Conservation (phyloP, 1,140 invertebrate genomes). For the Aphelenchoides fujianensis region DNA sequence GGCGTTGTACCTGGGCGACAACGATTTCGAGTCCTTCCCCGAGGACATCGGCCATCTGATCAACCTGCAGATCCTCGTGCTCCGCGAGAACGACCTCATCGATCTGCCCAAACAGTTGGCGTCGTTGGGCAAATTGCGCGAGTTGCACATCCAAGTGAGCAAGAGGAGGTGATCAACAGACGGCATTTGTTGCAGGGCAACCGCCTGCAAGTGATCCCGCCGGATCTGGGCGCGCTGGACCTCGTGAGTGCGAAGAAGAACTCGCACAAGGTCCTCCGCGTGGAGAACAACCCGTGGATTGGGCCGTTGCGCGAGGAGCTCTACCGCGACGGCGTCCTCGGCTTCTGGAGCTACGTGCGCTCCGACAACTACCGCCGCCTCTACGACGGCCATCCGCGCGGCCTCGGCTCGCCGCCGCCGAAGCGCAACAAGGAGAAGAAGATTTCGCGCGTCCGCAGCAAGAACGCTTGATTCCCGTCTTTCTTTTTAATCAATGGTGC, state of each 20-base stretch:
- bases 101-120: conserved; percentile 89
- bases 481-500: too few relatives aligned
- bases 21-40: conserved; percentile 90
- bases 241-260: conserved; percentile 77
- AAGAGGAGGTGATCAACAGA: too few relatives aligned
- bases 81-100: conserved; percentile 90
- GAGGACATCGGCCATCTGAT: conserved; percentile 85
- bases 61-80: conserved; percentile 90
- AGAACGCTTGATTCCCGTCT: conserved; percentile 10
- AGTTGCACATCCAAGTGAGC: conserved; percentile 76
- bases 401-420: conserved; percentile 54
- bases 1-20: conserved; percentile 96
- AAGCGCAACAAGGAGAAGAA: conserved; percentile 62
- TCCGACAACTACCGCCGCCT: conserved; percentile 58
- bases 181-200: conserved; percentile 82
- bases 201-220: too few relatives aligned
- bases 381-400: conserved; percentile 47
- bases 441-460: conserved; percentile 46
- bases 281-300: conserved; percentile 97
- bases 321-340: conserved; percentile 71
- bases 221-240: conserved; percentile 74
- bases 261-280: conserved; percentile 75
- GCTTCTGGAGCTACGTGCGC: conserved; percentile 58
- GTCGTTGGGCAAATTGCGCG: conserved; percentile 76
- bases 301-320: conserved; percentile 90